phyloP scores from a whole-genome alignment of 2,113 vertebrate genomes.

The Xenopus borealis region DNA sequence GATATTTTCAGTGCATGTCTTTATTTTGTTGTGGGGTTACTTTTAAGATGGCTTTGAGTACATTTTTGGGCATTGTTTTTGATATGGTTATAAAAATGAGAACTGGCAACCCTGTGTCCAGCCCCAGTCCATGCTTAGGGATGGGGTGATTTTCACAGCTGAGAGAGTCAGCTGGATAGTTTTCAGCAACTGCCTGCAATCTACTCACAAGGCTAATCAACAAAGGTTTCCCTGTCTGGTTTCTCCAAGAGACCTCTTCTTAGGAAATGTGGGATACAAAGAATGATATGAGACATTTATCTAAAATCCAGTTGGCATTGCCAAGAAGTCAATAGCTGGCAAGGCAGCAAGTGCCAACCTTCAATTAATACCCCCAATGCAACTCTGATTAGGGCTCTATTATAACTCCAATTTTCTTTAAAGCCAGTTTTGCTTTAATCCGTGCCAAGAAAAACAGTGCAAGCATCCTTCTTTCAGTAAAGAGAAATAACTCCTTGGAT shows the following conservation, averaged over 20 bases:
- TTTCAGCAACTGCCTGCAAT: not conserved
- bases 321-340: slow-evolving; percentile 22
- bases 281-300: not conserved
- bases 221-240: not conserved
- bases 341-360: slow-evolving; percentile 9
- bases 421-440: not conserved
- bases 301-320: not conserved
- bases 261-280: not conserved
- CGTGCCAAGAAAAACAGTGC: slow-evolving; percentile 17
- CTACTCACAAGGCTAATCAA: not conserved
- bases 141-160: no score
- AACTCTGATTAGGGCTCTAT: slow-evolving; percentile 9
- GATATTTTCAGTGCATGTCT: no score
- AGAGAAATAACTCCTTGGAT: slow-evolving; percentile 4
- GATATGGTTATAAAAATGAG: no score
- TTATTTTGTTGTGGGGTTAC: no score
- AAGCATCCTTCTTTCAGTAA: slow-evolving; percentile 17
- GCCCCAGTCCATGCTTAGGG: not conserved
- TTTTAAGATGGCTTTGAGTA: no score
- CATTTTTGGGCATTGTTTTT: no score
- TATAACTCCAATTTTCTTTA: slow-evolving; percentile 1
- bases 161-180: not conserved
- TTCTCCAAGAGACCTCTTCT: not conserved
- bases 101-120: not conserved
- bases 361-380: slow-evolving; percentile 12